A percentile compares a stretch with the other conserved stretches of the same genome.
phyloP scores from a whole-genome alignment of 2,888 invertebrate genomes.

The Xanthostigma xanthostigma region DNA sequence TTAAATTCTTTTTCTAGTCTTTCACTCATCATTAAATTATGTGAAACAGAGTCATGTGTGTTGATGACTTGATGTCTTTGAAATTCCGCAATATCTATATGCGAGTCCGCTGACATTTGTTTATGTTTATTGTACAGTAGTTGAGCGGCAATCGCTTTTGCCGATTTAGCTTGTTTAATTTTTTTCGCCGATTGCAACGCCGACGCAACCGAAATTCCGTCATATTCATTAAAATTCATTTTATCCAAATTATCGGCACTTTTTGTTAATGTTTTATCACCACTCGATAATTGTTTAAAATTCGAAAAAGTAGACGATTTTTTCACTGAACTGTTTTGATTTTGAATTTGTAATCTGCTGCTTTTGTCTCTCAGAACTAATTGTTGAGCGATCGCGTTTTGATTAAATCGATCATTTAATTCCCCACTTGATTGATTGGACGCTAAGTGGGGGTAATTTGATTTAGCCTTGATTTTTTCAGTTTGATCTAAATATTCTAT shows the following conservation, averaged over 20 bases:
- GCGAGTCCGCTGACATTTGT: slow-evolving; percentile 33
- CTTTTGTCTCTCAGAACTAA: slow-evolving; percentile 42
- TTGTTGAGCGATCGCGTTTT: no score
- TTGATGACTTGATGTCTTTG: slow-evolving; percentile 21
- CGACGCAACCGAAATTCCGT: slow-evolving; percentile 20
- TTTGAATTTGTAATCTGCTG: slow-evolving; percentile 29
- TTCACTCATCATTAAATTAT: slow-evolving; percentile 29
- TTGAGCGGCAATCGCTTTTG: slow-evolving; percentile 53
- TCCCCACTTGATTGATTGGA: slow-evolving; percentile 39
- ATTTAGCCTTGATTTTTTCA: slow-evolving; percentile 27
- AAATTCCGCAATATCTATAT: slow-evolving; percentile 27
- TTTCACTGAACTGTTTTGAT: slow-evolving; percentile 12
- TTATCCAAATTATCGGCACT: background rate
- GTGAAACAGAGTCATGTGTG: slow-evolving; percentile 23
- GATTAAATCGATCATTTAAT: no score
- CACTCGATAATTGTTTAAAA: background rate
- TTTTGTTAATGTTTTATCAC: background rate
- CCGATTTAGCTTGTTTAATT: slow-evolving; percentile 56
- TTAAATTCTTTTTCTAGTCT: slow-evolving; percentile 31
- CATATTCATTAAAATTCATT: background rate
- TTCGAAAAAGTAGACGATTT: no score
- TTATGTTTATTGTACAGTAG: slow-evolving; percentile 41
- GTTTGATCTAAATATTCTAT: slow-evolving; percentile 67
- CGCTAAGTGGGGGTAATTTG: slow-evolving; percentile 49
- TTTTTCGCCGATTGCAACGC: slow-evolving; percentile 30